phyloP scores from a whole-genome alignment of 2,113 vertebrate genomes.

The Oryzias woworae region DNA sequence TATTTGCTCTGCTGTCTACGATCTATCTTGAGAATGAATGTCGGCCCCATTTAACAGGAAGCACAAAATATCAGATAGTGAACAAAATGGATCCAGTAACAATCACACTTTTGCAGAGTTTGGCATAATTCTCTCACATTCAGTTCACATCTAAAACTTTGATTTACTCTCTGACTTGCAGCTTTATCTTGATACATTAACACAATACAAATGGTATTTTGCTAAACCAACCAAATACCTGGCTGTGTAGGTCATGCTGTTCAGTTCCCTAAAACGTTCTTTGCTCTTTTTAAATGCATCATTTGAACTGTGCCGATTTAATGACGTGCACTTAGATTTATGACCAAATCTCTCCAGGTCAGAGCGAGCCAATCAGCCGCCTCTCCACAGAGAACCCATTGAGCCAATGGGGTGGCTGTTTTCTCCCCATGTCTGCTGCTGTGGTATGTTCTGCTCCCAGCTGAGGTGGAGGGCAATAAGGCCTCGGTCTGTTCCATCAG shows the following conservation, averaged over 20 bases:
- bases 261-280: slow-evolving; percentile 18
- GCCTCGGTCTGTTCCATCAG: slow-evolving; percentile 71
- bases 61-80: slow-evolving; percentile 36
- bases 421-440: slow-evolving; percentile 58
- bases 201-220: too few relatives aligned
- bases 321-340: slow-evolving; percentile 17
- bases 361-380: slow-evolving; percentile 34
- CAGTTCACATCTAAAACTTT: not conserved
- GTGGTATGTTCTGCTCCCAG: slow-evolving; percentile 70
- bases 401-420: slow-evolving; percentile 61
- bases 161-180: too few relatives aligned
- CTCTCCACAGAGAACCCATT: slow-evolving; percentile 71
- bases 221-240: not conserved
- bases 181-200: too few relatives aligned
- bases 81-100: slow-evolving; percentile 8
- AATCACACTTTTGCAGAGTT: not conserved
- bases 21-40: slow-evolving; percentile 26
- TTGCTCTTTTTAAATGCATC: slow-evolving; percentile 37
- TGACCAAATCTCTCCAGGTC: slow-evolving; percentile 33
- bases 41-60: slow-evolving; percentile 35
- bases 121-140: not conserved
- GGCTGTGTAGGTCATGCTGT: too few relatives aligned
- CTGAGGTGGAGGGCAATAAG: slow-evolving; percentile 69
- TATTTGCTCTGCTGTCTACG: slow-evolving; percentile 47
- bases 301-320: slow-evolving; percentile 46